Evolutionary conservation across 2,797 vertebrate species (phyloP), one percentile per base, ranked within the genome.

Genomic region (Prionace glauca): DNA sequence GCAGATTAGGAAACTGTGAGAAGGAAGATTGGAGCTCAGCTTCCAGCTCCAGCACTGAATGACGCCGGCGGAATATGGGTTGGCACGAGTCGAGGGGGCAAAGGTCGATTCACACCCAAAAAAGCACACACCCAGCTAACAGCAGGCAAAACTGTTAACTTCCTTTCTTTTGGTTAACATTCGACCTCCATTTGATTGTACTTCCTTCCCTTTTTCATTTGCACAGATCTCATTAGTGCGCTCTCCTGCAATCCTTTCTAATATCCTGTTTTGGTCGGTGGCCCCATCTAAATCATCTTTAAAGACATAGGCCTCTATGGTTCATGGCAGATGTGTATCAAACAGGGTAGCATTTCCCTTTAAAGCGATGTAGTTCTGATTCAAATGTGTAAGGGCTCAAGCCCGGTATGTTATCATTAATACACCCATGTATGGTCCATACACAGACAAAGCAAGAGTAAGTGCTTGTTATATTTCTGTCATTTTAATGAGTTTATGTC

Each of bases 131-230:
- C 90, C 90, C 90, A 67, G 32, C n/a, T 36, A 65, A 92, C 90
- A 67, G 90, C 62, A 92, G 90, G 90, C 90, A 92, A n/a, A 92
- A 92, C 62, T 36, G 90, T 69, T 69, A 67, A 69, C 90, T 92
- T 92, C 90, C 90, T 92, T 67, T 92, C 90, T 36, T 69, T 69
- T 8, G 18, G 65, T 92, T 69, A 92, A 69, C 90, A 24, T 92
- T 92, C 20, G 90, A 92, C 62, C 90, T 92, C 90, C 90, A 92
- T 92, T 92, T 92, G 90, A 92, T 92, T 92, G 90, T 91, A 65
- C 88, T 91, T 92, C 90, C 90, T 92, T 92, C 90, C 50, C 90
- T 92, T 36, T 69, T 36, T 41, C 90, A 41, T 92, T 92, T 92
- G 62, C 90, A 92, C 18, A 36, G 32, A 36, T 92, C 62, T 18